Evolutionary conservation across 1,140 invertebrate species (phyloP), one percentile per base, ranked within the genome.

Genomic region (Sinella curviseta): DNA sequence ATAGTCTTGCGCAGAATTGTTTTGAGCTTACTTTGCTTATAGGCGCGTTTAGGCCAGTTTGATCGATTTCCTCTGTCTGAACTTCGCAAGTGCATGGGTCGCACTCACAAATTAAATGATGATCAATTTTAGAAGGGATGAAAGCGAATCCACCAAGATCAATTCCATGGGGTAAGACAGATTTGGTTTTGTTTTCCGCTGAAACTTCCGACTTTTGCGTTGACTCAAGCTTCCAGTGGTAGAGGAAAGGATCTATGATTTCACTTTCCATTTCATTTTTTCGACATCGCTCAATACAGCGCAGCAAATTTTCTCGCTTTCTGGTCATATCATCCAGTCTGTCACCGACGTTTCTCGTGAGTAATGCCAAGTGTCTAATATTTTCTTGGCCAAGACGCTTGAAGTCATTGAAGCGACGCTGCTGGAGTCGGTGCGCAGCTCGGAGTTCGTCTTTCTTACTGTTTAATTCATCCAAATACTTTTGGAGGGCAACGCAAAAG

Each of bases 181-280:
- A 14, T 36, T 33, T 26, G 26, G 65, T 70, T 31, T 70, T n/a
- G 31, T 70, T 8, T 31, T 33, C 36, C 20, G 35, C 2, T 14
- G 35, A 26, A 24, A 2, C 26, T 2, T 36, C 36, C 4, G 12
- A 33, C 2, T 2, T 39, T 8, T n/a, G 33, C 2, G 31, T 34
- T 60, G 76, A 26, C 31, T 55, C 57, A 1, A 81, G 39, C 16
- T 57, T 67, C 70, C 75, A 81, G 54, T 65, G 70, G 17, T 33
- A 24, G 24, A 83, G 12, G 17, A 75, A 79, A n/a, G 78, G 65
- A 48, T 83, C 80, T 14, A 80, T 30, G n/a, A 81, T 81, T 28
- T 81, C 73, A n/a, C 79, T 73, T n/a, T 39, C 20, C 20, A 60
- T 36, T 67, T 82, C 81, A 8, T 67, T 30, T 67, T 78, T 79